These are phyloP conservation scores for Hydropsyche betteni DNA, from an alignment of 2,888 invertebrate genomes.

Conservation along the genomic window DNA sequence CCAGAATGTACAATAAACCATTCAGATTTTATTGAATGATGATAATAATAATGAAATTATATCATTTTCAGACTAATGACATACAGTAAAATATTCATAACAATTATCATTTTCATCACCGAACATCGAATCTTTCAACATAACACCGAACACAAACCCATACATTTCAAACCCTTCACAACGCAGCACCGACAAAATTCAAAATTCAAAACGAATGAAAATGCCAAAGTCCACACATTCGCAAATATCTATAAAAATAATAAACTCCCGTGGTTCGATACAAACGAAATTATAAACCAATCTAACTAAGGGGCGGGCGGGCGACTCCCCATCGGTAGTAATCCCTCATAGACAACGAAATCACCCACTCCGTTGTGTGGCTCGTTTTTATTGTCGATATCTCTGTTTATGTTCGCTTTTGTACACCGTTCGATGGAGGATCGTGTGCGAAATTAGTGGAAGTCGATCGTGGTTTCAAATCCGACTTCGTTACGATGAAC, in stretches of 20 bases:
- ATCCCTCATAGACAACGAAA: conserved; percentile 35
- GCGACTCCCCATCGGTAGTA: conserved; percentile 14
- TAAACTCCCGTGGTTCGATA: conserved; percentile 42
- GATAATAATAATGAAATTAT: too few species aligned
- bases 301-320: conserved; percentile 46
- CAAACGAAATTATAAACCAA: conserved; percentile 51
- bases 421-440: neutral
- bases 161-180: too few species aligned
- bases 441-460: too few species aligned
- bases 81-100: too few species aligned
- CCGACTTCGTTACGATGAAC: too few species aligned
- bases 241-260: neutral
- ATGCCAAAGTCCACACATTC: conserved; percentile 22
- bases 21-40: too few species aligned
- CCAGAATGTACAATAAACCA: too few species aligned
- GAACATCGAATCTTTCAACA: too few species aligned
- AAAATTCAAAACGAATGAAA: conserved; percentile 26
- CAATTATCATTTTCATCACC: too few species aligned
- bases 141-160: too few species aligned
- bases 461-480: too few species aligned
- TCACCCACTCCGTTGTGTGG: conserved; percentile 22
- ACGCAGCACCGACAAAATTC: neutral
- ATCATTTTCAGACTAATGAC: too few species aligned
- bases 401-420: conserved; percentile 7
- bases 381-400: conserved; percentile 37